Base-by-base conservation (phyloP, 2,888 invertebrate species). In the Macrophya annulata region DNA sequence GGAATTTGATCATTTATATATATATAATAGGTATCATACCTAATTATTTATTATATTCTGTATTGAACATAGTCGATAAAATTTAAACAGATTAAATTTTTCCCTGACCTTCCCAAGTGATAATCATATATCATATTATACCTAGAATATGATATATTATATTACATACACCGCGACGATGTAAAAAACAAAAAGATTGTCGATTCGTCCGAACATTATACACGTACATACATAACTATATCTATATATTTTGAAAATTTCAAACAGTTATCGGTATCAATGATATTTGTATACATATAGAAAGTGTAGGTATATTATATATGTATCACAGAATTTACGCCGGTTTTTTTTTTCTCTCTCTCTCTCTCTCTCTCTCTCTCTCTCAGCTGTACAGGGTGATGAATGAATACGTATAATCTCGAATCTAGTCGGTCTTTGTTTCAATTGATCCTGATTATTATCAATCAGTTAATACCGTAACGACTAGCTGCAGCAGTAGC, bases 401-500 rank as follows among this genome's bases (percentile, higher is more conserved):
- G 43, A 43, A 62, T 62, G 62, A 62, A 62, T 62, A 31, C 1
- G 31, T 31, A 31, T 31, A 31, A 31, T 68, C 21, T 62, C 9
- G 21, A 25, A 68, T 68, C 68, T 68, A 68, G 37, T 17, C 31
- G 10, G 15, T 31, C 68, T 68, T 68, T 68, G 68, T 68, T 37
- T 37, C 68, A 68, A 68, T 68, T 68, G 68, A 68, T 68, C 68
- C 37, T 37, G 68, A 68, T 68, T 31, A 68, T 68, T 37, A 37
- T 68, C 12, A 37, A 68, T 68, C 37, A 68, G 9, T 68, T 37
- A 25, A 68, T 68, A 25, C 25, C 62, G n/a, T 8, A 0, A 5
- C 21, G 37, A 5, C 17, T n/a, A n/a, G n/a, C n/a, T 68, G 68
- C 37, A 37, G 6, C 68, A 6, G 62, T 10, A 12, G 5, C n/a